These are phyloP conservation scores for Liodrosophila aerea DNA, from an alignment of 2,888 invertebrate genomes.

Conservation along the genomic window DNA sequence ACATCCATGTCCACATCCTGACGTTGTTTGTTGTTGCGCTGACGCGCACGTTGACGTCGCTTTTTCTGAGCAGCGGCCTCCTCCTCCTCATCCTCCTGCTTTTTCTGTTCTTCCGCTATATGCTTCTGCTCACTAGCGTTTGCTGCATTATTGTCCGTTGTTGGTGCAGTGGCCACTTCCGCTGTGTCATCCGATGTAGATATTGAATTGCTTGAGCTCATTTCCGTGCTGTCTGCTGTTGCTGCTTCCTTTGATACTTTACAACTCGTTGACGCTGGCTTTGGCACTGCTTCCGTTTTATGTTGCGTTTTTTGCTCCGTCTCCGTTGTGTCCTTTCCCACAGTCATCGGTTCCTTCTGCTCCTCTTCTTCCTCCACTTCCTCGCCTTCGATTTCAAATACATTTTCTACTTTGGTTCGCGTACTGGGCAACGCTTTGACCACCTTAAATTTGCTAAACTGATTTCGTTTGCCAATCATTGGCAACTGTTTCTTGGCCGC, in stretches of 20 bases:
- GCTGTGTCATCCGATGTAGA: constrained; percentile 24
- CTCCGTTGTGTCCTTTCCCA: background rate
- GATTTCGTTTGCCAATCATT: constrained; percentile 83
- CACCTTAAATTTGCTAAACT: constrained; percentile 79
- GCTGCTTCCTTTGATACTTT: constrained; percentile 15
- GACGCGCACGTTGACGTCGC: constrained; percentile 73
- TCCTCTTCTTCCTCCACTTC: constrained; percentile 62
- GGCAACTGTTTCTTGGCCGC: constrained; percentile 77
- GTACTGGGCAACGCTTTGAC: constrained; percentile 50
- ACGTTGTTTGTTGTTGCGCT: constrained; percentile 77
- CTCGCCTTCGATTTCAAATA: constrained; percentile 72
- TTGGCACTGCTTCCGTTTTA: constrained; percentile 21
- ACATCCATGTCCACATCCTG: constrained; percentile 81
- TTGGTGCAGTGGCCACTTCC: constrained; percentile 20
- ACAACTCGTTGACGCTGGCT: constrained; percentile 20
- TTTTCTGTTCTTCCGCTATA: background rate
- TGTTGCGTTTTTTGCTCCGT: background rate
- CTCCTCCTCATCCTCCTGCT: background rate
- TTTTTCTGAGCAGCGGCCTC: constrained; percentile 55
- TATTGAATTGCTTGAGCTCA: constrained; percentile 11
- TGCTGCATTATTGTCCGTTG: too few relatives aligned
- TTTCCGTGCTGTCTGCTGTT: constrained; percentile 23
- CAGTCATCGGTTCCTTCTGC: constrained; percentile 8
- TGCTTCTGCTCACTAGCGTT: background rate
- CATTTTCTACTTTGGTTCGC: constrained; percentile 40